phyloP scores from a whole-genome alignment of 2,113 vertebrate species.

The Micromys minutus region DNA sequence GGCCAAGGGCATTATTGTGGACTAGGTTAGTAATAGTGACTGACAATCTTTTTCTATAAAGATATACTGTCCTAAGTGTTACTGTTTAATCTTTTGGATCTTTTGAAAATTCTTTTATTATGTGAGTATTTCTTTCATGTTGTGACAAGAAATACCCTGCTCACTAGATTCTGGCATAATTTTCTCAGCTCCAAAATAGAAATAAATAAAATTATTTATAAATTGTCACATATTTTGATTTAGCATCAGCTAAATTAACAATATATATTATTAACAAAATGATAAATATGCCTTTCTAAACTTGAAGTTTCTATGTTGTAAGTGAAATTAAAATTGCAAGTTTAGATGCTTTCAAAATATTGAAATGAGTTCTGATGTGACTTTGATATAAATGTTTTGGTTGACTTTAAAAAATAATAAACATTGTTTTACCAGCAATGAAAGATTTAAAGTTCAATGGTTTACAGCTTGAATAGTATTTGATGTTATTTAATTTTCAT shows the following conservation, averaged over 20 bases:
- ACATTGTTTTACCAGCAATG: neutral
- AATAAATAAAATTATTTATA: neutral
- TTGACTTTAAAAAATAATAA: neutral
- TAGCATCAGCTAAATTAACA: neutral
- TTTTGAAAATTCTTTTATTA: neutral
- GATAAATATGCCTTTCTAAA: neutral
- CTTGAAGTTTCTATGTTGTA: neutral
- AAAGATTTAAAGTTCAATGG: neutral
- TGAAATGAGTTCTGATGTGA: neutral
- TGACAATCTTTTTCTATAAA: neutral
- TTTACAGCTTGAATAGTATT: neutral
- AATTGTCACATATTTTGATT: neutral
- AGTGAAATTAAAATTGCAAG: too few species aligned
- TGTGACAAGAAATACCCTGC: neutral
- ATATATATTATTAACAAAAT: too few species aligned
- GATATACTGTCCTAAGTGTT: neutral
- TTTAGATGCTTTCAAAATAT: neutral
- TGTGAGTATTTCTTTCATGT: neutral
- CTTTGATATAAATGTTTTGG: neutral
- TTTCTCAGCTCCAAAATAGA: neutral
- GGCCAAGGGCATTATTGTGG: neutral
- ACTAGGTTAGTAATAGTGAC: neutral
- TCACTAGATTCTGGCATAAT: too few species aligned
- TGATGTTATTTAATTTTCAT: neutral
- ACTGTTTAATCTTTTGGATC: neutral